Conservation (phyloP, 2,113 vertebrate genomes). For the Lophotis ruficrista region DNA sequence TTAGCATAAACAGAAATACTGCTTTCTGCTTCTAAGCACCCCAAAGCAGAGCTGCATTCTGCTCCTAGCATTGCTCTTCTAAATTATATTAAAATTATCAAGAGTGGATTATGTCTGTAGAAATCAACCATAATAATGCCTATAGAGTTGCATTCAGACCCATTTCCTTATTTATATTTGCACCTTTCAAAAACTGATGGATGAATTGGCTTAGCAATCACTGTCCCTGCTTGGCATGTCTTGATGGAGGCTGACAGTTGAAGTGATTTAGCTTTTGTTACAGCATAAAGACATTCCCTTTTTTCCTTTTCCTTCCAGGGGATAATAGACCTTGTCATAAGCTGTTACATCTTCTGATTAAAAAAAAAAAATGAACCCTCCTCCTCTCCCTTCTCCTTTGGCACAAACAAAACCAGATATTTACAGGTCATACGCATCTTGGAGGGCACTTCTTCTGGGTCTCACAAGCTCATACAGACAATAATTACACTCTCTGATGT, state of each 20-base stretch:
- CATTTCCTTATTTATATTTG: not conserved
- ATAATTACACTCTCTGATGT: not conserved
- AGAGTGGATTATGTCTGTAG: not conserved
- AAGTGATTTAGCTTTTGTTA: conserved; percentile 40
- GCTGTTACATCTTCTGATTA: conserved; percentile 11
- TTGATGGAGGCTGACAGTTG: conserved; percentile 15
- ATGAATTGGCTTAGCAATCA: not conserved
- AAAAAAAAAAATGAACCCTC: not conserved
- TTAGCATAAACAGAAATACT: not conserved
- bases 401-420: conserved; percentile 3
- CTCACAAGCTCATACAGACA: not conserved
- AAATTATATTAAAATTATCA: not conserved
- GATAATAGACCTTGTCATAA: conserved; percentile 63
- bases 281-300: conserved; percentile 12
- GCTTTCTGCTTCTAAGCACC: not conserved
- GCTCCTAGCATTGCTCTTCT: not conserved
- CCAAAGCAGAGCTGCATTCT: not conserved
- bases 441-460: not conserved
- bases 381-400: not conserved
- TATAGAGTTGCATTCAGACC: not conserved
- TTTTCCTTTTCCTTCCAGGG: conserved; percentile 41
- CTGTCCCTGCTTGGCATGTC: not conserved
- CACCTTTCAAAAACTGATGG: not conserved
- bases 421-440: conserved; percentile 28
- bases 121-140: not conserved